These are phyloP conservation scores for Procambarus clarkii DNA, from an alignment of 1,140 invertebrate genomes.

Conservation along the genomic window DNA sequence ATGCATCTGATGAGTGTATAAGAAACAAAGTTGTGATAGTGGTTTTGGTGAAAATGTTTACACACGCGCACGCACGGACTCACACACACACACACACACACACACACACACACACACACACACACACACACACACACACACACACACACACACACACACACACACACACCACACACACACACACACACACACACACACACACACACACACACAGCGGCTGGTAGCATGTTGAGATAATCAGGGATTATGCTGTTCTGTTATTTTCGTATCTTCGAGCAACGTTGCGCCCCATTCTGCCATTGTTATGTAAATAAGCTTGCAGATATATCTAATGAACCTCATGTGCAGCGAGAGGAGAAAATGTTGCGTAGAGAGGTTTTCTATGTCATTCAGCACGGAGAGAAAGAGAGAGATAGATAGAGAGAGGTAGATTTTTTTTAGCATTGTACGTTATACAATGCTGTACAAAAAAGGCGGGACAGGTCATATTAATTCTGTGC, in stretches of 20 bases:
- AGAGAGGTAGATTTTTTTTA: too few relatives aligned
- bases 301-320: slow-evolving; percentile 43
- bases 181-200: neutral
- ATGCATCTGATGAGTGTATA: too few relatives aligned
- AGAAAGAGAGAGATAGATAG: too few relatives aligned
- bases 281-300: slow-evolving; percentile 8
- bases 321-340: slow-evolving; percentile 43
- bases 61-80: too few relatives aligned
- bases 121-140: neutral
- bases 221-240: neutral
- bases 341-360: neutral
- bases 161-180: neutral
- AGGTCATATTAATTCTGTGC: neutral
- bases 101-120: neutral
- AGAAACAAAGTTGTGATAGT: too few relatives aligned
- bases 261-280: neutral
- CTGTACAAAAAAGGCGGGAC: neutral
- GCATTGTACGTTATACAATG: too few relatives aligned
- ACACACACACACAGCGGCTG: too few relatives aligned
- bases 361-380: neutral
- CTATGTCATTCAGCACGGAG: neutral
- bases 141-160: neutral
- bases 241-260: neutral
- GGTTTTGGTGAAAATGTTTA: too few relatives aligned
- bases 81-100: neutral